These are phyloP conservation scores for Drosophila prostipennis DNA, from an alignment of 2,888 invertebrate genomes.

Conservation along the genomic window DNA sequence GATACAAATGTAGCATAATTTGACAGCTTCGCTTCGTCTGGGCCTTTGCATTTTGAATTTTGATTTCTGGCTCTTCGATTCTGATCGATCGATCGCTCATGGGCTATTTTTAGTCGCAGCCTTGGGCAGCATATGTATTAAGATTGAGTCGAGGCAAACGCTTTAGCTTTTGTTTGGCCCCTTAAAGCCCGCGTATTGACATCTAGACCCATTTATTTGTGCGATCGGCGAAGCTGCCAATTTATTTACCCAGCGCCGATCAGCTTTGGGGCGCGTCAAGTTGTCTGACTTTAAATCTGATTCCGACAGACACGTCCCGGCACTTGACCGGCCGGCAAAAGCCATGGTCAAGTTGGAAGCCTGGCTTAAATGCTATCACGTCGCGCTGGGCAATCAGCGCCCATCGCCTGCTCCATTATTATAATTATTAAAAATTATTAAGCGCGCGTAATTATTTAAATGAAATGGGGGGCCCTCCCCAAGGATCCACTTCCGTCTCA, in stretches of 20 bases:
- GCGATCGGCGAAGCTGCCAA: conserved; percentile 53
- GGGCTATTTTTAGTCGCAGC: conserved; percentile 71
- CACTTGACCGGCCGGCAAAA: conserved; percentile 57
- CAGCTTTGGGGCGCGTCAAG: conserved; percentile 50
- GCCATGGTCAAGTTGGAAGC: conserved; percentile 52
- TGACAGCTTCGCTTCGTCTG: conserved; percentile 72
- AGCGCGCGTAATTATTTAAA: conserved; percentile 80
- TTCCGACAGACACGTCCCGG: conserved; percentile 44
- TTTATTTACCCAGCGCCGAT: conserved; percentile 52
- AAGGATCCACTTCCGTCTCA: conserved; percentile 37
- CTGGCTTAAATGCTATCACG: conserved; percentile 69
- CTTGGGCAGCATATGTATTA: conserved; percentile 54
- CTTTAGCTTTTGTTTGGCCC: conserved; percentile 32
- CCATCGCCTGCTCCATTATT: conserved; percentile 66
- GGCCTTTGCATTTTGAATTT: conserved; percentile 41
- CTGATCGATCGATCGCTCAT: conserved; percentile 53
- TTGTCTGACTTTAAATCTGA: conserved; percentile 55
- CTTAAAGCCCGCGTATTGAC: conserved; percentile 34
- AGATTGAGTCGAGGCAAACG: conserved; percentile 49
- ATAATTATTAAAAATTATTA: conserved; percentile 79
- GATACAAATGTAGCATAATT: conserved; percentile 70
- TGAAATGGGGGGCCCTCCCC: conserved; percentile 68
- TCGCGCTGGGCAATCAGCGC: conserved; percentile 64
- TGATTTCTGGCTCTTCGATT: conserved; percentile 12
- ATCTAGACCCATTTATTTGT: conserved; percentile 72